Conservation (phyloP, 35 echinoderm and acorn worm genomes). For the Lytechinus pictus region DNA sequence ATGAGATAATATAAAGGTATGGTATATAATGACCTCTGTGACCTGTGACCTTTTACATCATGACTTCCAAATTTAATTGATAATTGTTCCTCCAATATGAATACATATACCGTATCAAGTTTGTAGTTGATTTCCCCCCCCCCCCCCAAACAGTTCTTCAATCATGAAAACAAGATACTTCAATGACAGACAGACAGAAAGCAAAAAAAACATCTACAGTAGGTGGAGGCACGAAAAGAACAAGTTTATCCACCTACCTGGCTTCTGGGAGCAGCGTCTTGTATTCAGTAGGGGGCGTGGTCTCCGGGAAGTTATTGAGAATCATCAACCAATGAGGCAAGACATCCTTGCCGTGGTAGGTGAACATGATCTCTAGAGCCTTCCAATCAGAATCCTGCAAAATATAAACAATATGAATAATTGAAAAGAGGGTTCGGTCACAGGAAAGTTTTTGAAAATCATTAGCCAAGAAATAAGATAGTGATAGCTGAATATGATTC, state of each 20-base stretch:
- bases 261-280: conserved; percentile 80
- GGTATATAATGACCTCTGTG: no score
- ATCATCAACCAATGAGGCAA: conserved; percentile 90
- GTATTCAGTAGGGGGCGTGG: conserved; percentile 82
- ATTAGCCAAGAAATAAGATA: conserved; percentile 77
- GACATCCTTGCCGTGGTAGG: conserved; percentile 88
- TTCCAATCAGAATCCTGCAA: conserved; percentile 88
- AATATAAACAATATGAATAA: background rate
- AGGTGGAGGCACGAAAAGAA: background rate
- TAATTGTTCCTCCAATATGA: no score
- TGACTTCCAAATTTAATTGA: no score
- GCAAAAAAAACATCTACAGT: no score
- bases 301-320: conserved; percentile 93
- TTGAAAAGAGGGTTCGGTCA: conserved; percentile 62
- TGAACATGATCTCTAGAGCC: conserved; percentile 78
- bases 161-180: no score
- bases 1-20: no score
- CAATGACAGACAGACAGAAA: no score
- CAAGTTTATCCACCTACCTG: conserved; percentile 53
- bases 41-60: no score
- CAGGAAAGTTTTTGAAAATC: conserved; percentile 91
- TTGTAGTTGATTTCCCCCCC: no score
- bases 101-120: no score
- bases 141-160: no score
- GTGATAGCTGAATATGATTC: conserved; percentile 86